Conservation (phyloP, 2,797 vertebrate species). For the Anabas testudineus region DNA sequence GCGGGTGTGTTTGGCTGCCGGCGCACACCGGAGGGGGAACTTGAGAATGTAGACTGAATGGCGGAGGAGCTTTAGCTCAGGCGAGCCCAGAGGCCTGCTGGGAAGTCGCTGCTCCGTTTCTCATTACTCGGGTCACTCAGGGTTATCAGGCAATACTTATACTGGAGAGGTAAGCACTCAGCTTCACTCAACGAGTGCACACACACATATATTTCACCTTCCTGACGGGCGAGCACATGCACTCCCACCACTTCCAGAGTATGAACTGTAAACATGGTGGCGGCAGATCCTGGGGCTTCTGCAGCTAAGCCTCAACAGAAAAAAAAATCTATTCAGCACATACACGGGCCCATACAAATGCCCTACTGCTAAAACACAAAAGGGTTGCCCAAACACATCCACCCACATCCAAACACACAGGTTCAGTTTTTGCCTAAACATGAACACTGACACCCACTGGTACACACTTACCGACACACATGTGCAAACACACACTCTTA, state of each 20-base stretch:
- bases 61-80: slow-evolving; percentile 42
- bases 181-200: slow-evolving; percentile 71
- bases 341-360: slow-evolving; percentile 49
- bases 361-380: slow-evolving; percentile 66
- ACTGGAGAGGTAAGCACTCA: slow-evolving; percentile 69
- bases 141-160: slow-evolving; percentile 76
- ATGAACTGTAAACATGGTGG: slow-evolving; percentile 60
- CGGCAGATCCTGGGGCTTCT: slow-evolving; percentile 61
- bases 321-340: slow-evolving; percentile 61
- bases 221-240: slow-evolving; percentile 46
- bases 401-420: slow-evolving; percentile 71
- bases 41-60: slow-evolving; percentile 31
- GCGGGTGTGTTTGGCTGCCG: slow-evolving; percentile 54
- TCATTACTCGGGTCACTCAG: slow-evolving; percentile 74
- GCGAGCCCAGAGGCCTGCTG: slow-evolving; percentile 60
- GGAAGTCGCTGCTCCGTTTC: slow-evolving; percentile 73
- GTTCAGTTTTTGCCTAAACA: slow-evolving; percentile 62
- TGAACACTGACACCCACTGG: slow-evolving; percentile 30
- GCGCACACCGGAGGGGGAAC: slow-evolving; percentile 47
- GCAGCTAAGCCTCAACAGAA: slow-evolving; percentile 49
- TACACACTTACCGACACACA: slow-evolving; percentile 28
- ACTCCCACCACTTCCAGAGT: slow-evolving; percentile 66
- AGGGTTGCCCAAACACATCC: slow-evolving; percentile 73
- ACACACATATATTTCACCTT: slow-evolving; percentile 52
- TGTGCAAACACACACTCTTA: slow-evolving; percentile 27